Base-by-base conservation (phyloP, 2,888 invertebrate genomes). In the Meloe dianella region DNA sequence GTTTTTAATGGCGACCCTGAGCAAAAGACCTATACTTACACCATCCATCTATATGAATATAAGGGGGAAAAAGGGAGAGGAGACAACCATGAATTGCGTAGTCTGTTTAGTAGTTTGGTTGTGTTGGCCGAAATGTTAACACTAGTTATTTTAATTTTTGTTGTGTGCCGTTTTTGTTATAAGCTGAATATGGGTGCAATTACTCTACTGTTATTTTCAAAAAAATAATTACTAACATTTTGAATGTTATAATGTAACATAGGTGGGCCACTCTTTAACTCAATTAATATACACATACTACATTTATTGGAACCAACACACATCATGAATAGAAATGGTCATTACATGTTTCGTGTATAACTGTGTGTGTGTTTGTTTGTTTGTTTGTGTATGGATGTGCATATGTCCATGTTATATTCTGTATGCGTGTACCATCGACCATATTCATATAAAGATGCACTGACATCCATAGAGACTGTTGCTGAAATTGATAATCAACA, bases 1-100 rank as follows among this genome's bases (percentile, higher is more conserved):
- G 81, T 81, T 81, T 83, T 82, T 82, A 83, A 83, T 83, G 83
- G 83, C 83, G 81, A 79, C 83, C 82, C 81, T 82, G 81, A 80
- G 68, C 67, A 73, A 76, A 78, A 78, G 79, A 75, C 77, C 78
- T 77, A 78, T 78, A 77, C 78, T 77, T 78, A 73, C 74, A 77
- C 77, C 47, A 47, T 47, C 47, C 41, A 41, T 17, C n/a, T 41
- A 35, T 12, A 35, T 35, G 20, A 9, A 20, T 47, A 9, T 47
- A 47, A 78, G 75, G 80, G 81, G 81, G 79, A 79, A 78, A 75
- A 71, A 66, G 72, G 68, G 20, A 20, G 47, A 20, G 47, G 20
- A 3, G 47, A 47, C 47, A 47, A 47, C 77, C 74, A 71, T 74
- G 72, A 74, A 75, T 75, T 76, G 73, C 69, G 70, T 68, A 72